These are phyloP conservation scores for Tribolium castaneum DNA, from an alignment of 1,140 invertebrate species.

Conservation along the genomic window DNA sequence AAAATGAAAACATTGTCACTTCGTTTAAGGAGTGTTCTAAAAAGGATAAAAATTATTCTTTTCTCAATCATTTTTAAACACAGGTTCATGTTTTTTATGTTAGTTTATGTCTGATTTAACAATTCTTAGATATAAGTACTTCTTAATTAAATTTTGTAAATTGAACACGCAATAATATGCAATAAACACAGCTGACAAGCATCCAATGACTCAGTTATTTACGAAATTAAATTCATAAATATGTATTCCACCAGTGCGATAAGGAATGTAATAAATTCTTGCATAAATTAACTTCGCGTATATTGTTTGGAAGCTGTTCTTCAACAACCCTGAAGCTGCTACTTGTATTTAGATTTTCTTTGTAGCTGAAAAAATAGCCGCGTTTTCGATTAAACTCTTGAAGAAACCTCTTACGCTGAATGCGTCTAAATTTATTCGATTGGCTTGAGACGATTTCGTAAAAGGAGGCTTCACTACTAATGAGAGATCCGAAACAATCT, in stretches of 20 bases:
- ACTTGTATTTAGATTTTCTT: too few relatives aligned
- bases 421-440: slow-evolving; percentile 19
- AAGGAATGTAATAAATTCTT: background rate
- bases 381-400: too few relatives aligned
- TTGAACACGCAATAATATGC: background rate
- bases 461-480: background rate
- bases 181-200: background rate
- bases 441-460: background rate
- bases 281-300: background rate
- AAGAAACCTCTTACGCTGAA: too few relatives aligned
- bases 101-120: background rate
- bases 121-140: background rate
- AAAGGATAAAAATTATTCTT: background rate
- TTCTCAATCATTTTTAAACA: background rate
- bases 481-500: slow-evolving; percentile 9
- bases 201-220: background rate
- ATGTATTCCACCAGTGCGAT: background rate
- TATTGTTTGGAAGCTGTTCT: too few relatives aligned
- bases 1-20: background rate
- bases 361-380: too few relatives aligned
- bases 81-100: background rate
- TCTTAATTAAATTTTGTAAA: background rate
- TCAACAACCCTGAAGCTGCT: too few relatives aligned
- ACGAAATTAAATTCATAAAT: background rate
- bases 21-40: background rate